Evolutionary conservation across 2,797 vertebrate species (phyloP).

Genomic region (Petrocephalus sullivani): DNA sequence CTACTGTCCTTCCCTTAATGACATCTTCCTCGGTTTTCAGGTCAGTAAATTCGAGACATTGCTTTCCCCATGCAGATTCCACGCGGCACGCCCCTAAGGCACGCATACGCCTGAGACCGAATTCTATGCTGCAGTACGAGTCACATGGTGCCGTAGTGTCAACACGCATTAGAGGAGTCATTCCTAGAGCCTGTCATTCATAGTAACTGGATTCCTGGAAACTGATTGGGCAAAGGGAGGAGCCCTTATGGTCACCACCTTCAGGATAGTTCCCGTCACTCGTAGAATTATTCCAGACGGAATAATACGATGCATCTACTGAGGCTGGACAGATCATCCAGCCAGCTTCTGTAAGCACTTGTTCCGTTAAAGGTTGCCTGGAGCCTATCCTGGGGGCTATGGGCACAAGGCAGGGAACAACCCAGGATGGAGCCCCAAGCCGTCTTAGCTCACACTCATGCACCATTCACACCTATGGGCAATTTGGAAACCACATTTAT

Average conservation of each 20-base stretch:
- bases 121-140: not conserved
- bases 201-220: not conserved
- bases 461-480: too few relatives aligned
- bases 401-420: not conserved
- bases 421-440: too few relatives aligned
- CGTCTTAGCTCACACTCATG: too few relatives aligned
- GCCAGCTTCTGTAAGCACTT: not conserved
- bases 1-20: not conserved
- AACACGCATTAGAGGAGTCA: not conserved
- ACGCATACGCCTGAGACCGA: not conserved
- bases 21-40: not conserved
- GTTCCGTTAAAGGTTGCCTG: not conserved
- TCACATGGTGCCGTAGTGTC: not conserved
- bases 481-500: too few relatives aligned
- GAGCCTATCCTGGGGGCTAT: not conserved
- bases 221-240: not conserved
- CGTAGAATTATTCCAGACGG: not conserved
- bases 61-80: not conserved
- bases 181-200: not conserved
- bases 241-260: not conserved
- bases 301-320: not conserved
- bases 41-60: not conserved
- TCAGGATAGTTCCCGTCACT: not conserved
- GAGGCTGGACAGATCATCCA: not conserved
- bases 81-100: not conserved